Conservation (phyloP, 1,140 invertebrate genomes). For the Reticulitermes speratus region DNA sequence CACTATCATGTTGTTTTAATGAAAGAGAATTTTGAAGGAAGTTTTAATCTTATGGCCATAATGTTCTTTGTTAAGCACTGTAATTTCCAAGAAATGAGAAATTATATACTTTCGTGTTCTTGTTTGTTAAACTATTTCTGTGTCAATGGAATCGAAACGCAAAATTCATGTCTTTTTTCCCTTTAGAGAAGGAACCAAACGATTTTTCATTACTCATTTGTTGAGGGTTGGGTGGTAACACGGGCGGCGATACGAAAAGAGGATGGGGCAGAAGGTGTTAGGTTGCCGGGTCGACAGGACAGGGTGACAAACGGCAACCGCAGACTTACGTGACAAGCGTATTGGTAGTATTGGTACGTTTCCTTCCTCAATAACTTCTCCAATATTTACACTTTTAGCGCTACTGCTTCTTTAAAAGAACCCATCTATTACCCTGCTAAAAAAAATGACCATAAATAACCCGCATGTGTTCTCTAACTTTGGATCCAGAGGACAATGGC, state of each 20-base stretch:
- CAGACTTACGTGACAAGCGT: conserved; percentile 17
- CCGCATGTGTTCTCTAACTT: too few species aligned
- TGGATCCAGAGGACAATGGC: too few species aligned
- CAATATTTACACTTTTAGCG: conserved; percentile 13
- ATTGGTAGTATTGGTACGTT: not conserved
- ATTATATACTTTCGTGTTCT: not conserved
- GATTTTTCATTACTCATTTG: conserved; percentile 17
- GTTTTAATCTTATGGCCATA: not conserved
- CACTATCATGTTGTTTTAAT: too few species aligned
- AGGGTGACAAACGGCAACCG: not conserved
- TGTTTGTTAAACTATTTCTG: not conserved
- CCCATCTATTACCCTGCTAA: not conserved
- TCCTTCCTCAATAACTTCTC: not conserved
- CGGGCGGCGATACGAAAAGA: not conserved
- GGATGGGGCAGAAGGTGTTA: not conserved
- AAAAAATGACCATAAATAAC: not conserved
- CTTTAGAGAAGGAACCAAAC: not conserved
- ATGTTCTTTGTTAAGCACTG: not conserved
- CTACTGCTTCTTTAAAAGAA: not conserved
- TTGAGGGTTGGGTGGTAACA: not conserved
- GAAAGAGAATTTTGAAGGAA: not conserved
- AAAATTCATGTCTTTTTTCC: not conserved
- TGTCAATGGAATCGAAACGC: not conserved
- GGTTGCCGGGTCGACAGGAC: not conserved
- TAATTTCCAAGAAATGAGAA: not conserved